Evolutionary conservation across 2,113 vertebrate species (phyloP), one percentile per base, ranked within the genome.

Genomic region (Athene noctua): DNA sequence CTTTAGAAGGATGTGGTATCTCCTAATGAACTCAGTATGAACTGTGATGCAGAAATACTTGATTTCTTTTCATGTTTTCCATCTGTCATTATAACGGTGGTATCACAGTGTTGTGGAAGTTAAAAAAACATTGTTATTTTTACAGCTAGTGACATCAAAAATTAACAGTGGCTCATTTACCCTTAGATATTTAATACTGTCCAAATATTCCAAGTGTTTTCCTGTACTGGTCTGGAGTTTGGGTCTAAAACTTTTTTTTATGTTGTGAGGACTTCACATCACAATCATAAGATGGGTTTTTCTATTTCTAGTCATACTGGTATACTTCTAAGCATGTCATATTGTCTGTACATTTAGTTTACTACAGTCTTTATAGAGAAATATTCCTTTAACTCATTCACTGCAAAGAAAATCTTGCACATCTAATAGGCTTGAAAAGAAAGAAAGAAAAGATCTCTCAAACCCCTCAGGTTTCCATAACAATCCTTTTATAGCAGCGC

Each of bases 61-160:
- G 5, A 62, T 75, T 96, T 89, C n/a, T 17, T 95, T 94, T 88
- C 47, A 11, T 32, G 15, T 85, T 94, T 97, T 82, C 42, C 49
- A 66, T 61, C 95, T 94, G 67, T 93, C 86, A 93, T 95, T 97
- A 29, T 91, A 95, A 97, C n/a, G 7, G 32, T 42, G 29, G 92
- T 90, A 95, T 61, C 94, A 93, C 49, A 91, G 22, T 23, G 40
- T 78, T 92, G 34, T 20, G 1, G 86, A 96, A 97, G 96, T 91
- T 92, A 95, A 94, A 97, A 91, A 79, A 68, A 47, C 70, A 95
- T 25, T 30, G 59, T 74, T 89, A 78, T 16, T 93, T 27, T 84
- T 95, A 85, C 92, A 94, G 16, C 90, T 75, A 79, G 44, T 47
- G 59, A 80, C 71, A 97, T 95, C 91, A 97, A 90, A 96, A 96